Evolutionary conservation across 2,797 vertebrate species (phyloP), one percentile per base, ranked within the genome.

Genomic region (Sardinella longiceps): DNA sequence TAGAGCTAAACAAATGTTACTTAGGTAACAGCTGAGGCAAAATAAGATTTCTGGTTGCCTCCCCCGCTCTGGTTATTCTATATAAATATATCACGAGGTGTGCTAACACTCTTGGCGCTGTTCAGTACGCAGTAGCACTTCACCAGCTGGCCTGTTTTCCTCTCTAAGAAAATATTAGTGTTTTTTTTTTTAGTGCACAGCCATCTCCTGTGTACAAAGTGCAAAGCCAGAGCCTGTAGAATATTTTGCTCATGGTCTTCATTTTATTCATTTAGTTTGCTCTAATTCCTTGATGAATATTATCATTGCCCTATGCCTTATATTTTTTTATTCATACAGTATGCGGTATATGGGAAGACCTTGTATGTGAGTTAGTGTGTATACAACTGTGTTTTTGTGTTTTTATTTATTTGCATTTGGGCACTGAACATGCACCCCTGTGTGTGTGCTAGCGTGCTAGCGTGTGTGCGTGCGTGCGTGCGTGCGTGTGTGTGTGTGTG

Each of bases 11-110:
- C 70, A 43, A 77, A 43, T 74, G 37, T 20, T 43, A 43, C 70
- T 43, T 39, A 77, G 70, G 70, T 39, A 77, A 77, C 30, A 74
- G 66, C 30, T 20, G 7, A 20, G 5, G 20, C 15, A 15, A 33
- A 77, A 77, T 77, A 39, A 43, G 70, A 77, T 77, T 18, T 39
- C 70, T 6, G 37, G 33, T 77, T 77, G 37, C 70, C 37, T 77
- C 37, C 37, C 66, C 66, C 33, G 28, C 30, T 20, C 33, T 77
- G 18, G 14, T 43, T 77, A 23, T 77, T 77, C 37, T 77, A 43
- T 43, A 43, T 39, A 77, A 39, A 77, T 43, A 43, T 39, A 43
- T 43, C 33, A 15, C 6, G 15, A 77, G 33, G 20, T 77, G 70
- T 33, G 0, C 6, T 1, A 33, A 30, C 66, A 74, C 33, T 43